Conservation (phyloP, 2,888 invertebrate genomes). For the Merodon equestris region DNA sequence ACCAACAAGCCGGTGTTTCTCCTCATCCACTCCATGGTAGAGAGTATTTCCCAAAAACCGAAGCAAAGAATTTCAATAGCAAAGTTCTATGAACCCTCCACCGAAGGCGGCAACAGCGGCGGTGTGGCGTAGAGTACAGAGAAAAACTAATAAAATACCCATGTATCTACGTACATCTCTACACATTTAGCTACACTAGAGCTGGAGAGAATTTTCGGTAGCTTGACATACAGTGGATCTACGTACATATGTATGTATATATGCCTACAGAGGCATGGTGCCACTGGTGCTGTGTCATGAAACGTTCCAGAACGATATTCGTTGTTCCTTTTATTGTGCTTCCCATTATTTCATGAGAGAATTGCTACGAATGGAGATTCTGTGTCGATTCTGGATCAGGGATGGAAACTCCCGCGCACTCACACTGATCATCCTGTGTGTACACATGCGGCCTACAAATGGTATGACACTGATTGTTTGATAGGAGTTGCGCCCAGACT, state of each 20-base stretch:
- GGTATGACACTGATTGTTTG: no score
- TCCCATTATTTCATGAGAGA: conserved; percentile 19
- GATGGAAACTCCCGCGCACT: no score
- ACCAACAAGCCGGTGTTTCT: conserved; percentile 38
- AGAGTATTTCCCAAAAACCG: conserved; percentile 39
- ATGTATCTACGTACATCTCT: no score
- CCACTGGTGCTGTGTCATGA: conserved; percentile 8
- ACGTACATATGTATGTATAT: background rate
- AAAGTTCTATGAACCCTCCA: conserved; percentile 60
- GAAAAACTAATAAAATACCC: conserved; percentile 1
- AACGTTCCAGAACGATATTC: conserved; percentile 21
- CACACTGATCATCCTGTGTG: no score
- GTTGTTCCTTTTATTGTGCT: no score
- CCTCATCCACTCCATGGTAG: conserved; percentile 25
- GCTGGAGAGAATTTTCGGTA: conserved; percentile 61
- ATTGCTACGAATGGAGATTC: conserved; percentile 17
- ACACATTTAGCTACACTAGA: background rate
- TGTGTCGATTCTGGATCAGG: background rate
- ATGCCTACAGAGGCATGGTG: background rate
- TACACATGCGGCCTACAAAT: no score
- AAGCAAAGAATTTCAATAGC: conserved; percentile 51
- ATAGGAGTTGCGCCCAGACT: no score
- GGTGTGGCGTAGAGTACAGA: conserved; percentile 21
- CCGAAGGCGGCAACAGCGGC: conserved; percentile 6
- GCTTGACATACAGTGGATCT: conserved; percentile 8